Evolutionary conservation across 2,113 vertebrate species (phyloP).

Genomic region (Antechinus stuartii): DNA sequence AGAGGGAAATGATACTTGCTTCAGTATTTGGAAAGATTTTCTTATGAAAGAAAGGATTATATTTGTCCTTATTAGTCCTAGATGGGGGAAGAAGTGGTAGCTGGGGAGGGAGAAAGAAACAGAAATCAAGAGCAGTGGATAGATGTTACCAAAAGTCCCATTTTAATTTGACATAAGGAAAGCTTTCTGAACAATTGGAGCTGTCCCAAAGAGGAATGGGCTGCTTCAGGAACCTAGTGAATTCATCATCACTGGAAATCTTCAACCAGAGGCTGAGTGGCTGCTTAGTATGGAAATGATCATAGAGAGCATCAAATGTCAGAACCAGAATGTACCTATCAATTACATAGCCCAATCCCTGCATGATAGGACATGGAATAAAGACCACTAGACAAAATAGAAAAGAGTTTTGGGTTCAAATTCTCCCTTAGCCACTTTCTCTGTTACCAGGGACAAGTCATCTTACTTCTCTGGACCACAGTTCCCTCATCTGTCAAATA

Average conservation of each 20-base stretch:
- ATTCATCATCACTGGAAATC: no score
- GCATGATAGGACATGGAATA: not conserved
- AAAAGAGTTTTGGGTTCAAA: not conserved
- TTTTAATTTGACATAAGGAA: not conserved
- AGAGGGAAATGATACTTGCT: not conserved
- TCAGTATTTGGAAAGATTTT: not conserved
- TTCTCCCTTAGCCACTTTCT: not conserved
- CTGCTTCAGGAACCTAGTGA: not conserved
- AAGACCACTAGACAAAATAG: no score
- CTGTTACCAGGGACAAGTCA: not conserved
- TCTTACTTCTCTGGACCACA: not conserved
- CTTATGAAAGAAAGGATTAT: not conserved
- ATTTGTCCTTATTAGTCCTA: not conserved
- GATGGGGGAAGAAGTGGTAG: no score
- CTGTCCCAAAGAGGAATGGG: not conserved
- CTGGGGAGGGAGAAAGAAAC: no score
- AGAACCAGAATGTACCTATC: not conserved
- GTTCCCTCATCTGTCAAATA: not conserved
- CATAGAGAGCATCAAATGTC: not conserved
- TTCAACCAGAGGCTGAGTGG: no score
- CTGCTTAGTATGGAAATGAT: not conserved
- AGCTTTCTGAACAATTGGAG: not conserved
- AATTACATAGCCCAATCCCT: not conserved
- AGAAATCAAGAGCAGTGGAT: not conserved
- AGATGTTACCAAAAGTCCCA: not conserved